Percentiles rank a stretch among this genome's conserved stretches.
phyloP scores from a whole-genome alignment of 2,888 invertebrate species.

The Archaeoteleia sp. region DNA sequence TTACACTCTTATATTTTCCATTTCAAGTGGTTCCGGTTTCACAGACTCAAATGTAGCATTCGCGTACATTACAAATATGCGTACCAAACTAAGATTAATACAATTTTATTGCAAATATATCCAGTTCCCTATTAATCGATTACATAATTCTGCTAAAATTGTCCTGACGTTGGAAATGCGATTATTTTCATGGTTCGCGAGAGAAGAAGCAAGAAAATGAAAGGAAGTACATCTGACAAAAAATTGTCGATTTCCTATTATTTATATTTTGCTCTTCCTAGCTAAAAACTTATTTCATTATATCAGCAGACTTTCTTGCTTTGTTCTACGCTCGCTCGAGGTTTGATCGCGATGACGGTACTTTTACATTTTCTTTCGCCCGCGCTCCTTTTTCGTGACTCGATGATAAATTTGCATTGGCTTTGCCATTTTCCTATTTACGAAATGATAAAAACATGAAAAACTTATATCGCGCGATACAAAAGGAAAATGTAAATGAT shows the following conservation, averaged over 20 bases:
- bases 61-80: too few species aligned
- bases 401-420: constrained; percentile 23
- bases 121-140: too few species aligned
- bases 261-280: not conserved
- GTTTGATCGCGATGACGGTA: constrained; percentile 2
- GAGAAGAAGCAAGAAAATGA: too few species aligned
- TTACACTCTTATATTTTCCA: too few species aligned
- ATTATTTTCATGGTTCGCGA: too few species aligned
- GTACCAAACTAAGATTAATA: too few species aligned
- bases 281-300: constrained; percentile 28
- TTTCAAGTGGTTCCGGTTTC: too few species aligned
- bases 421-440: constrained; percentile 27
- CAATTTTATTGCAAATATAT: too few species aligned
- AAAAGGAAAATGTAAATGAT: constrained; percentile 22
- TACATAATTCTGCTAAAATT: too few species aligned
- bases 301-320: not conserved
- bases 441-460: constrained; percentile 11
- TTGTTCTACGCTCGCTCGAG: not conserved
- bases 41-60: too few species aligned
- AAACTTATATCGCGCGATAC: constrained; percentile 7
- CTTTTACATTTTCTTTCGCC: constrained; percentile 1
- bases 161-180: too few species aligned
- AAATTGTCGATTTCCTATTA: not conserved
- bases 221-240: too few species aligned
- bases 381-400: constrained; percentile 5